Base-by-base conservation (phyloP, 30 jellyfish, hydroid and myxozoan genomes). In the Cassiopea andromeda region DNA sequence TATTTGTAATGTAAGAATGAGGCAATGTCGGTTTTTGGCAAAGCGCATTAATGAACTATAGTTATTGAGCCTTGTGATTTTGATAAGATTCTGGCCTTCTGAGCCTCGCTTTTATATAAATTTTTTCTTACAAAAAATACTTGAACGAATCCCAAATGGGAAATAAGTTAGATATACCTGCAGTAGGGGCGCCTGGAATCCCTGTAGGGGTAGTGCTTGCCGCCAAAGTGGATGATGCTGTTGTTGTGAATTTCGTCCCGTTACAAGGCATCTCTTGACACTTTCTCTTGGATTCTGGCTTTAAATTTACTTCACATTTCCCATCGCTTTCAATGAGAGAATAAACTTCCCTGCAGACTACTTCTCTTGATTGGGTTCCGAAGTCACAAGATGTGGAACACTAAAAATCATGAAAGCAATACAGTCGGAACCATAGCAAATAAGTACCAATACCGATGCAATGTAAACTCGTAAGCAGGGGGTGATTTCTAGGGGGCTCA, bases 341-440 rank as follows among this genome's bases (percentile, higher is more conserved):
- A n/a, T 83, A 77, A 0, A 48, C 94, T 48, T 93, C 98, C 68
- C 92, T 84, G 85, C 98, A 93, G 2, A 27, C 82, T 60, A 93
- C 94, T 9, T 66, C 46, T 57, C 98, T 81, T 1, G 81, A 61
- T 59, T 83, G 97, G 54, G n/a, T 45, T 1, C 98, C 97, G 9
- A 54, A 2, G 69, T 84, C 94, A 68, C 98, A 93, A 2, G 93
- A 44, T 44, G 57, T 88, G 2, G 95, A 78, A 76, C 98, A 93
- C 98, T 93, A 77, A 14, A 88, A 46, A 27, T 27, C 38, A 27
- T 27, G 38, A 27, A 27, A 27, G 38, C 38, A 27, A 27, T 27
- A 27, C 38, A 27, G 38, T 27, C 38, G 38, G 38, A 27, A 27
- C 38, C 38, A 27, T 27, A 27, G 38, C 38, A 27, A 27, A 27